Percentiles rank a stretch among this genome's conserved stretches.
These are phyloP conservation scores for Acromyrmex echinatior DNA, from an alignment of 1,140 invertebrate genomes.

Conservation along the genomic window DNA sequence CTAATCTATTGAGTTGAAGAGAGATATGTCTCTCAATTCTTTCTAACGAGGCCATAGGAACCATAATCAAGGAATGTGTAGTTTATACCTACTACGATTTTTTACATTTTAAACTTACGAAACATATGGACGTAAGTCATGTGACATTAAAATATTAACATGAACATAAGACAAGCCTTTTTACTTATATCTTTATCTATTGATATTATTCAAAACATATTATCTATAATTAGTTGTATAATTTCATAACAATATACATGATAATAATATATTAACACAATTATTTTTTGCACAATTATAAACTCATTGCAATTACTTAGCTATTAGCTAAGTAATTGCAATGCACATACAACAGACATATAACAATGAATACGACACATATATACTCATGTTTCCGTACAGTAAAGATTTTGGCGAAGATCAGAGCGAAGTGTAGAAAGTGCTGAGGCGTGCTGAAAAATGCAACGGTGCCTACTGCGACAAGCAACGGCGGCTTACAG, in stretches of 20 bases:
- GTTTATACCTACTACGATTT: too few species aligned
- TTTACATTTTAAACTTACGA: neutral
- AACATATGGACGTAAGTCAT: neutral
- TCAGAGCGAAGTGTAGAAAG: constrained; percentile 56
- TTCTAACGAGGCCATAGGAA: too few species aligned
- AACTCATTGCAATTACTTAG: neutral
- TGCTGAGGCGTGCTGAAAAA: constrained; percentile 74
- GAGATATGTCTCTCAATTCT: too few species aligned
- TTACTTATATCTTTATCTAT: neutral
- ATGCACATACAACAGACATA: neutral
- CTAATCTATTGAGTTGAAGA: too few species aligned
- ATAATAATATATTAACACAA: neutral
- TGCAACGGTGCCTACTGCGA: constrained; percentile 69
- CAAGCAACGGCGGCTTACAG: constrained; percentile 61
- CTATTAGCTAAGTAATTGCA: too few species aligned
- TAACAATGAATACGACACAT: neutral
- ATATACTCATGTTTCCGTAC: neutral
- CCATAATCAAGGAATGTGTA: too few species aligned
- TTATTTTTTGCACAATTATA: neutral
- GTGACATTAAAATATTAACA: constrained; percentile 1
- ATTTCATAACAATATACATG: neutral
- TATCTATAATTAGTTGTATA: neutral
- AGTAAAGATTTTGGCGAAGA: constrained; percentile 43
- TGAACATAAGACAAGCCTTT: neutral
- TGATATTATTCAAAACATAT: neutral